phyloP scores from a whole-genome alignment of 2,797 vertebrate genomes.

The Periophthalmus magnuspinnatus region DNA sequence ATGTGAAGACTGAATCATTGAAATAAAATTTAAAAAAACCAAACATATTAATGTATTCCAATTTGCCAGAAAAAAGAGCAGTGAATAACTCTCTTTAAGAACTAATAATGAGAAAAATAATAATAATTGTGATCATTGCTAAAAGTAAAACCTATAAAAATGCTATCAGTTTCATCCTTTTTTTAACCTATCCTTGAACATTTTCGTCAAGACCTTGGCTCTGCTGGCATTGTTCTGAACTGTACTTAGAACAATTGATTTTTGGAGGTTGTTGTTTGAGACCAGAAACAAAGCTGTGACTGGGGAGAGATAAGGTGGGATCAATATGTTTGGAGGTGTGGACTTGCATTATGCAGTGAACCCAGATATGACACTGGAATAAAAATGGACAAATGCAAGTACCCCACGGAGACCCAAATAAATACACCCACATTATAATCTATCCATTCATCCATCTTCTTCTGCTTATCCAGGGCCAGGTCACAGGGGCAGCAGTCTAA shows the following conservation, averaged over 20 bases:
- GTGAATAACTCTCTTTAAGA: neutral
- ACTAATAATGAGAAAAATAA: neutral
- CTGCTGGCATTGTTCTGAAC: slow-evolving; percentile 3
- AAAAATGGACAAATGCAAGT: slow-evolving; percentile 1
- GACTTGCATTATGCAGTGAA: slow-evolving; percentile 5
- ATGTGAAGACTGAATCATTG: neutral
- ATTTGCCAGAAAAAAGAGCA: neutral
- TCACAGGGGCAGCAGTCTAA: no score
- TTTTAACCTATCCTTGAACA: slow-evolving; percentile 14
- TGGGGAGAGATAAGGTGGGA: slow-evolving; percentile 9
- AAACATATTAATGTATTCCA: neutral
- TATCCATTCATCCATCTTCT: no score
- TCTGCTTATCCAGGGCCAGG: no score
- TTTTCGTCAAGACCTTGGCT: slow-evolving; percentile 7
- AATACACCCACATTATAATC: neutral
- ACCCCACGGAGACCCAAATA: neutral
- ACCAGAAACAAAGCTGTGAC: slow-evolving; percentile 4
- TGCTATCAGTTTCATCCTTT: slow-evolving; percentile 2
- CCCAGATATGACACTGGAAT: neutral
- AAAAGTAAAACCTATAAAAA: neutral
- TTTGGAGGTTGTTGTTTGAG: slow-evolving; percentile 14
- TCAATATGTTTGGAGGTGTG: slow-evolving; percentile 6
- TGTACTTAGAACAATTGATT: slow-evolving; percentile 1
- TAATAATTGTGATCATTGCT: neutral
- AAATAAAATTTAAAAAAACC: neutral